Conservation (phyloP, 2,797 vertebrate genomes). For the Scleropages formosus region DNA sequence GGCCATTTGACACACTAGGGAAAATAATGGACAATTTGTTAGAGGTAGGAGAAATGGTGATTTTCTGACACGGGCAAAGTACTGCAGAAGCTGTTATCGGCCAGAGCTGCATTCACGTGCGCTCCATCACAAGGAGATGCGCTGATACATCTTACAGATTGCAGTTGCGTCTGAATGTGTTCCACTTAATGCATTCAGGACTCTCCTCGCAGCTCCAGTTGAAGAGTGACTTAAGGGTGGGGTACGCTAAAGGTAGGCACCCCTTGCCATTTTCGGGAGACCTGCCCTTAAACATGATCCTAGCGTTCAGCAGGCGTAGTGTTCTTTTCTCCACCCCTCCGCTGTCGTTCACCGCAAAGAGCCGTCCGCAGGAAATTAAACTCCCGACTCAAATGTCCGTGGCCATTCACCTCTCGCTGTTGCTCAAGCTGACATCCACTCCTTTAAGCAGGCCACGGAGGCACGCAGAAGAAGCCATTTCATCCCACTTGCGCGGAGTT, state of each 20-base stretch:
- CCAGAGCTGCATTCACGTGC: background rate
- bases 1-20: background rate
- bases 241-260: background rate
- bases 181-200: background rate
- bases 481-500: background rate
- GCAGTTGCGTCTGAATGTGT: background rate
- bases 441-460: background rate
- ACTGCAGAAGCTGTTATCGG: background rate
- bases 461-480: background rate
- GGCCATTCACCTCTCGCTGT: background rate
- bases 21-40: slow-evolving; percentile 11
- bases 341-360: background rate
- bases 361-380: background rate
- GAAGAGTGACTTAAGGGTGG: background rate
- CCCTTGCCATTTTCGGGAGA: background rate
- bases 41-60: background rate
- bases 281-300: too few relatives aligned
- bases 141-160: background rate
- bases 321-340: background rate
- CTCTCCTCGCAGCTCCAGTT: background rate
- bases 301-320: too few relatives aligned
- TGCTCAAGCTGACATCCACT: background rate
- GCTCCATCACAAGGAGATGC: background rate
- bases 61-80: background rate
- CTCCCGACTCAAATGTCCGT: background rate